These are phyloP conservation scores for Andricus quercusramuli DNA, from an alignment of 2,888 invertebrate genomes.

Conservation along the genomic window DNA sequence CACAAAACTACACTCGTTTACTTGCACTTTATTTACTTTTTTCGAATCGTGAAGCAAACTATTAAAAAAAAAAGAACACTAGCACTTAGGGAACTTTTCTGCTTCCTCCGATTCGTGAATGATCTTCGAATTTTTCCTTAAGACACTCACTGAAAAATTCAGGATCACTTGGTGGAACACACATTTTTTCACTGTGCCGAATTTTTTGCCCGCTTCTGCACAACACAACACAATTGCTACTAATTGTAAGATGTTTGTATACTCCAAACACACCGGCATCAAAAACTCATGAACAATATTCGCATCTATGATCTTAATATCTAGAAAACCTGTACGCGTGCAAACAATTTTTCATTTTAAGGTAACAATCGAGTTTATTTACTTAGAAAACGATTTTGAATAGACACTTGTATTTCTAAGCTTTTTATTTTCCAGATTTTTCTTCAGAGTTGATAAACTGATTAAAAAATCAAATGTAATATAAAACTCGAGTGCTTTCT, in stretches of 20 bases:
- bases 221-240: conserved; percentile 32
- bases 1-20: conserved; percentile 16
- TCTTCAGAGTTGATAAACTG: not conserved
- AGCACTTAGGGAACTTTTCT: conserved; percentile 22
- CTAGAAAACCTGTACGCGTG: conserved; percentile 16
- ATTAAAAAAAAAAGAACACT: conserved; percentile 23
- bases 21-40: conserved; percentile 33
- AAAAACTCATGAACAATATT: conserved; percentile 10
- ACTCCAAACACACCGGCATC: conserved; percentile 16
- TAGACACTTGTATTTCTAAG: too few species aligned
- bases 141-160: not conserved
- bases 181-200: conserved; percentile 22
- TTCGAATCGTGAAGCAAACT: conserved; percentile 15
- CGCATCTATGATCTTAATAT: not conserved
- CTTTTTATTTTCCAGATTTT: not conserved
- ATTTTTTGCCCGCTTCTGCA: conserved; percentile 2
- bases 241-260: not conserved
- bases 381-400: too few species aligned
- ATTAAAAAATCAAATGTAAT: not conserved
- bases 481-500: not conserved
- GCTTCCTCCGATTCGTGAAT: not conserved
- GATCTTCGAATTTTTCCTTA: not conserved
- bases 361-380: not conserved
- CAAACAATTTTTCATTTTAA: not conserved
- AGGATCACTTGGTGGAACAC: conserved; percentile 13